These are phyloP conservation scores for Paraplagusia blochii DNA, from an alignment of 2,113 vertebrate genomes.

Conservation along the genomic window DNA sequence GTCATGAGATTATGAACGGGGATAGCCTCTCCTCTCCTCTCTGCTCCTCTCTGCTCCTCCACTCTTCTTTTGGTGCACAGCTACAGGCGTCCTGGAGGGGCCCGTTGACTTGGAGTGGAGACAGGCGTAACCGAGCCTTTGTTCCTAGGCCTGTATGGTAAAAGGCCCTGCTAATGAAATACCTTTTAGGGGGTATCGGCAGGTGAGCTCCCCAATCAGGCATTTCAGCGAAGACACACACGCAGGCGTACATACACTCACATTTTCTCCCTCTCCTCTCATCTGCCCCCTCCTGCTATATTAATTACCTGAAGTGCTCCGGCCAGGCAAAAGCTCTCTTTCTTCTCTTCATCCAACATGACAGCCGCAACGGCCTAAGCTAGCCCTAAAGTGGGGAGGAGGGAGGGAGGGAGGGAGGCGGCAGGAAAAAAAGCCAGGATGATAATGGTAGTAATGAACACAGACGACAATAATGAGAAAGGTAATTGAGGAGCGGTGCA, in stretches of 20 bases:
- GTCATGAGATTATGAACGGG: conserved; percentile 99
- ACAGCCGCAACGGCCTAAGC: conserved; percentile 46
- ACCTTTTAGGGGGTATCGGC: conserved; percentile 88
- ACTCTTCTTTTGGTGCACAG: conserved; percentile 41
- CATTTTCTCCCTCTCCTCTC: conserved; percentile 78
- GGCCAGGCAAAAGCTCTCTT: conserved; percentile 71
- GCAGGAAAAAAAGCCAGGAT: conserved; percentile 56
- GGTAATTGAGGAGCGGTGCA: conserved; percentile 66
- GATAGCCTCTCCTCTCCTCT: conserved; percentile 87
- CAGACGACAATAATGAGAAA: conserved; percentile 65
- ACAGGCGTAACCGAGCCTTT: conserved; percentile 86
- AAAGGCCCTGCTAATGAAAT: conserved; percentile 86
- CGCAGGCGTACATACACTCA: conserved; percentile 47
- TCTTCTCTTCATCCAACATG: conserved; percentile 51
- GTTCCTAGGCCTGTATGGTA: conserved; percentile 82
- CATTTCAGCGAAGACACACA: conserved; percentile 58
- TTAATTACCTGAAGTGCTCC: conserved; percentile 91
- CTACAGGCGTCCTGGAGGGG: conserved; percentile 73
- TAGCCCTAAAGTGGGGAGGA: conserved; percentile 58
- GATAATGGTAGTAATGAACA: conserved; percentile 67
- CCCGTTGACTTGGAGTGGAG: conserved; percentile 91
- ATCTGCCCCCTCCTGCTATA: conserved; percentile 83
- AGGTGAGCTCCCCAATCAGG: conserved; percentile 88
- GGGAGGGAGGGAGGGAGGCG: no score
- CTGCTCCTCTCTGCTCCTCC: conserved; percentile 47